phyloP scores from a whole-genome alignment of 2,888 invertebrate species.

The Eustalomyia histrio region DNA sequence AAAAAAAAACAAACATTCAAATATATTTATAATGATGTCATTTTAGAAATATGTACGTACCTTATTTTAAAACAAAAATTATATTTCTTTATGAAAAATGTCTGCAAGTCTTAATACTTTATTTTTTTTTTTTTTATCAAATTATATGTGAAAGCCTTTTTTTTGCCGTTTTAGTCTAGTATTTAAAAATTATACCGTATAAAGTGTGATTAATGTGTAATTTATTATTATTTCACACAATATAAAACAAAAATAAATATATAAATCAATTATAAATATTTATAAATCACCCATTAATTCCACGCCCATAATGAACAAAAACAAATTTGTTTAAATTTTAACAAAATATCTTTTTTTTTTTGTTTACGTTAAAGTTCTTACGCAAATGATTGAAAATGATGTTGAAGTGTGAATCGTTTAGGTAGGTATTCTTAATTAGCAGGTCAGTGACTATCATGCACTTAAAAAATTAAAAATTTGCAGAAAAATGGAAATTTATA shows the following conservation, averaged over 20 bases:
- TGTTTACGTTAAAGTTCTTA: background rate
- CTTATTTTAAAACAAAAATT: constrained; percentile 42
- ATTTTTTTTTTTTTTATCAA: background rate
- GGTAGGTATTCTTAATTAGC: background rate
- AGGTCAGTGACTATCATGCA: too few species aligned
- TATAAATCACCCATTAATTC: background rate
- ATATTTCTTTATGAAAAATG: constrained; percentile 20
- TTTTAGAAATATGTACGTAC: constrained; percentile 38
- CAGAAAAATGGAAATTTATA: too few species aligned
- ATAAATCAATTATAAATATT: background rate
- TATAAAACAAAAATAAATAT: background rate
- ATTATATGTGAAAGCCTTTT: background rate
- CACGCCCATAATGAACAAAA: background rate
- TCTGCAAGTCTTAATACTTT: background rate
- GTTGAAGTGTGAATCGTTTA: background rate
- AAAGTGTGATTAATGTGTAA: background rate
- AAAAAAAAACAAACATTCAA: constrained; percentile 12
- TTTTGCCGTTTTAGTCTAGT: background rate
- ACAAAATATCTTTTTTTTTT: background rate
- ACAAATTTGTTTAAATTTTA: background rate
- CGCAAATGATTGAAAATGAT: background rate
- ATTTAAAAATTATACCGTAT: background rate
- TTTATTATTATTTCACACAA: background rate
- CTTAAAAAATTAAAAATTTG: too few species aligned
- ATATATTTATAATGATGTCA: constrained; percentile 20